Percentiles rank a stretch among this genome's conserved stretches.
These are phyloP conservation scores for Tonatia bakeri DNA, from an alignment of 2,113 vertebrate genomes.

Conservation along the genomic window DNA sequence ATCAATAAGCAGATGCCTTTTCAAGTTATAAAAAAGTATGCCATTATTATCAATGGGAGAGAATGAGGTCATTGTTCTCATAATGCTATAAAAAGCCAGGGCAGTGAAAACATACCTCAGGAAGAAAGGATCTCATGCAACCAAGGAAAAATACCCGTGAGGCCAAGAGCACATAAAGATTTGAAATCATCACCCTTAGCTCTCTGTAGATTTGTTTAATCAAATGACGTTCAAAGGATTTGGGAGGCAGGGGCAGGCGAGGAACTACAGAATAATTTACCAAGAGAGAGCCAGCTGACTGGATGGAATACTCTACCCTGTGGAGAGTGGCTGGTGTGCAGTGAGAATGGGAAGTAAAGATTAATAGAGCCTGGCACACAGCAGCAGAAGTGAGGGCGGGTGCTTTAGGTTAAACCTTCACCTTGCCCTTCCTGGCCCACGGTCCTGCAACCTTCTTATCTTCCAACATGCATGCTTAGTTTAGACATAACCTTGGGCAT, in stretches of 20 bases:
- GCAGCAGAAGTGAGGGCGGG: not conserved
- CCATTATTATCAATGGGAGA: conserved; percentile 77
- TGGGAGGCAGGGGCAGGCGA: not conserved
- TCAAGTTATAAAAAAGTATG: conserved; percentile 81
- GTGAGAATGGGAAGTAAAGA: not conserved
- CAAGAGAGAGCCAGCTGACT: not conserved
- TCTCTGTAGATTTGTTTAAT: not conserved
- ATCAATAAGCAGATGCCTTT: conserved; percentile 82
- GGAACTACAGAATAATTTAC: not conserved
- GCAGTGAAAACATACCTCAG: conserved; percentile 49
- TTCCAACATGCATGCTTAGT: not conserved
- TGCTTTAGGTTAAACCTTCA: not conserved
- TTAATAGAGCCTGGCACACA: not conserved
- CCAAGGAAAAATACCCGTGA: conserved; percentile 9
- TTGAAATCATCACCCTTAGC: not conserved
- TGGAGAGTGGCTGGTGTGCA: not conserved
- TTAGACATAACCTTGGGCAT: not conserved
- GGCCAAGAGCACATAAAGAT: not conserved
- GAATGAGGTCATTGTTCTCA: conserved; percentile 82
- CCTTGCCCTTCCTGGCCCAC: not conserved
- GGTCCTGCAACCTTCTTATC: not conserved
- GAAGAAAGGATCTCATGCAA: not conserved
- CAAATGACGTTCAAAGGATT: not conserved
- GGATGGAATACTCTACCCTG: not conserved
- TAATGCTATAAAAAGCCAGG: conserved; percentile 78